Conservation (phyloP, 2,113 vertebrate genomes). For the Solea solea region DNA sequence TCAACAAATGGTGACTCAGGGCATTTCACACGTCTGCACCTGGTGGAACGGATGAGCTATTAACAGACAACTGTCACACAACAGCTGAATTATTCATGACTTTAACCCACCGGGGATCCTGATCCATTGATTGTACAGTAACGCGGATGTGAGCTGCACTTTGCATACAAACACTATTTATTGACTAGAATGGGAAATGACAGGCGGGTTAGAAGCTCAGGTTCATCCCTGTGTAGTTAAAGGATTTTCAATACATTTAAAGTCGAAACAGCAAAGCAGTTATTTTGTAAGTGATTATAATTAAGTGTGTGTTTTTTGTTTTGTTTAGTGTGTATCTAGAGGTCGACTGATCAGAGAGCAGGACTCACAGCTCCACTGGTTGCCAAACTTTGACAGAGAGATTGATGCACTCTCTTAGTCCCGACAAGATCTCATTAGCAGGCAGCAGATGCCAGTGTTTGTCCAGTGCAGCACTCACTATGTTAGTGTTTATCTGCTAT, state of each 20-base stretch:
- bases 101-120: conserved; percentile 29
- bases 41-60: conserved; percentile 13
- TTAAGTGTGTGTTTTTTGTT: too few species aligned
- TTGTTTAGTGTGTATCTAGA: background rate
- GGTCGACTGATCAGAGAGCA: background rate
- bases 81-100: conserved; percentile 63
- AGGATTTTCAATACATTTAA: background rate
- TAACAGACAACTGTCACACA: conserved; percentile 28
- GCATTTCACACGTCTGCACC: conserved; percentile 16
- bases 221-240: background rate
- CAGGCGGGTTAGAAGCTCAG: background rate
- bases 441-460: conserved; percentile 51
- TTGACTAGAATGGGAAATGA: conserved; percentile 28
- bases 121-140: conserved; percentile 46
- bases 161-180: conserved; percentile 41
- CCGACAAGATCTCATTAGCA: conserved; percentile 45
- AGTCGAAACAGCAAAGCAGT: too few species aligned
- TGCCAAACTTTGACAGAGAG: conserved; percentile 32
- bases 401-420: conserved; percentile 43
- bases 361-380: conserved; percentile 6
- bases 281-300: too few species aligned
- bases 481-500: conserved; percentile 11
- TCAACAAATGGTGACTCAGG: background rate
- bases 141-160: conserved; percentile 38
- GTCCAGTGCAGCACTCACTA: conserved; percentile 1